Base-by-base conservation (phyloP, 2,113 vertebrate species). In the Nycticebus coucang region DNA sequence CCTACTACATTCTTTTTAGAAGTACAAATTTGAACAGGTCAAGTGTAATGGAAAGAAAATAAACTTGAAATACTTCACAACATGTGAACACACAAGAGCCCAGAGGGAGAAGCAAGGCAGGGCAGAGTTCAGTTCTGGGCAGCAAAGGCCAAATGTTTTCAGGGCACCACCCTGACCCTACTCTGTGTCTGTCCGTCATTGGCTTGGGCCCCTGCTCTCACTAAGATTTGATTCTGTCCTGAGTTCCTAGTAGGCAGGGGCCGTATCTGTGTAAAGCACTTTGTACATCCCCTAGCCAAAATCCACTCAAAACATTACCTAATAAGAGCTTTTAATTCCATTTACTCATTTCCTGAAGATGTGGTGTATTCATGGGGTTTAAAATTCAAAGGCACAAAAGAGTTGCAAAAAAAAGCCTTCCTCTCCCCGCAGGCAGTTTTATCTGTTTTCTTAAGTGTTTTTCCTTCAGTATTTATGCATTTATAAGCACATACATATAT, bases 101-200 rank as follows among this genome's bases (percentile, higher is more conserved):
- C n/a, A 7, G 93, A 13, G 84, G 14, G 28, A 13, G 45, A 17
- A 24, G 50, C 18, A 2, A 8, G n/a, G 10, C 26, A 30, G 53
- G 7, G 11, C 69, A 9, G 41, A 37, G 83, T 3, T 28, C 60
- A n/a, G 59, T 19, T 18, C 59, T 2, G 28, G 18, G 18, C 1
- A 7, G 59, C 14, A 0, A 78, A 78, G 35, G 57, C 18, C 41
- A 6, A 2, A 33, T 9, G 60, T 30, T 19, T 30, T 4, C 4
- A 55, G 28, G 74, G 24, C 24, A 5, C 4, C 77, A 13, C 17
- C 21, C 2, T 14, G 15, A 4, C 37, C 45, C 33, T 4, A 8
- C 12, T 21, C 74, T 8, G 68, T 1, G 21, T n/a, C 13, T 8
- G 41, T 10, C 30, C 4, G 10, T 15, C 53, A 30, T 0, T 4